A percentile compares a stretch with the other conserved stretches of the same genome.
Conservation (phyloP, 2,888 invertebrate species). For the Sphaerophoria rueppellii region DNA sequence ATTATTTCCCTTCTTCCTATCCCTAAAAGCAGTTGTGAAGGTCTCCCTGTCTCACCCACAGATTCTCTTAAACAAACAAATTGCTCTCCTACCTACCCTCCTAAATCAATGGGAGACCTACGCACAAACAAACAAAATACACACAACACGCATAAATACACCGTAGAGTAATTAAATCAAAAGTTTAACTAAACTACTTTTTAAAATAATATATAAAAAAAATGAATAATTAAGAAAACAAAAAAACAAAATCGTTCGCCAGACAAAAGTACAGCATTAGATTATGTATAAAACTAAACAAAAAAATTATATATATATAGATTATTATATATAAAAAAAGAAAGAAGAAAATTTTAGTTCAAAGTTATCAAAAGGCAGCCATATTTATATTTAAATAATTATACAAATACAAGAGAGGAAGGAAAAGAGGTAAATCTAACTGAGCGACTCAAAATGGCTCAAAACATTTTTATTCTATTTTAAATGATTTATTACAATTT, state of each 20-base stretch:
- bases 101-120: constrained; percentile 45
- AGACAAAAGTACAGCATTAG: constrained; percentile 70
- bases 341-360: constrained; percentile 67
- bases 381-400: constrained; percentile 71
- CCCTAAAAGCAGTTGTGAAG: constrained; percentile 36
- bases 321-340: constrained; percentile 68
- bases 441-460: constrained; percentile 68
- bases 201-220: constrained; percentile 36
- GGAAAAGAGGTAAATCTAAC: constrained; percentile 39
- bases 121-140: constrained; percentile 25
- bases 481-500: constrained; percentile 53
- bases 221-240: constrained; percentile 17
- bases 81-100: constrained; percentile 20
- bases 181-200: constrained; percentile 65
- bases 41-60: constrained; percentile 42
- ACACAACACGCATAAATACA: constrained; percentile 33
- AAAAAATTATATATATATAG: constrained; percentile 51
- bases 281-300: constrained; percentile 54
- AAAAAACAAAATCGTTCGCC: constrained; percentile 57
- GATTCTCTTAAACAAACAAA: background rate
- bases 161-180: constrained; percentile 70
- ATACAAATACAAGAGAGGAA: constrained; percentile 53
- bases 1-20: constrained; percentile 34
- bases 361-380: constrained; percentile 74
- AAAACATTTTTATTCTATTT: constrained; percentile 57